These are phyloP conservation scores for Clupea harengus DNA, from an alignment of 2,113 vertebrate species.

Conservation along the genomic window DNA sequence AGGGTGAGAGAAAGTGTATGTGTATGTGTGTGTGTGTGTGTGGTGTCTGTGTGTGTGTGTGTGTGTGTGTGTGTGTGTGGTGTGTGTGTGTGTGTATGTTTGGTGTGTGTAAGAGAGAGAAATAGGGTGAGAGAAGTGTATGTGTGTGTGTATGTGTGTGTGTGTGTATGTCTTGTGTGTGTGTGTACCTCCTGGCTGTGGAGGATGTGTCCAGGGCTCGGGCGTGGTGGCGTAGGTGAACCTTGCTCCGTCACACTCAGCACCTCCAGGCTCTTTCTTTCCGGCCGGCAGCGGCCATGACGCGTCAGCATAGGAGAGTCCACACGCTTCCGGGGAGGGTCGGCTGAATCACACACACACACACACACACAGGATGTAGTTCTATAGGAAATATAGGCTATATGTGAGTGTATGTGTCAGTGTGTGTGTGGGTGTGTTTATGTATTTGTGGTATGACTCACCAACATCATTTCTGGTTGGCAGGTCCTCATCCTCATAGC, in stretches of 20 bases:
- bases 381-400: background rate
- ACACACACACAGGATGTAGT: conserved; percentile 1
- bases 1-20: no score
- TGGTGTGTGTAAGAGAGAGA: no score
- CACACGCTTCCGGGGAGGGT: conserved; percentile 86
- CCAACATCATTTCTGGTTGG: conserved; percentile 84
- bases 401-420: background rate
- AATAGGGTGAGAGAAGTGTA: no score
- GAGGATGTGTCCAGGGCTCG: conserved; percentile 83
- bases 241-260: conserved; percentile 86
- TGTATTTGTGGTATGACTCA: conserved; percentile 51
- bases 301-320: conserved; percentile 91
- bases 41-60: no score
- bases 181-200: conserved; percentile 84
- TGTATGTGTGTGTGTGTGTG: background rate
- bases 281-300: conserved; percentile 86
- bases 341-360: conserved; percentile 49
- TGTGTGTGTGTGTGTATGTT: no score
- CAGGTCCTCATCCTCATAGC: conserved; percentile 88
- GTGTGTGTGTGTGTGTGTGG: no score
- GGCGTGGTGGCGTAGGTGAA: conserved; percentile 82
- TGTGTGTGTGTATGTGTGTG: conserved; percentile 7
- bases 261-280: conserved; percentile 89
- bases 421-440: background rate
- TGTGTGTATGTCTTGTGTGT: background rate